Evolutionary conservation across 2,113 vertebrate species (phyloP).

Genomic region (Chloropsis cyanopogon): DNA sequence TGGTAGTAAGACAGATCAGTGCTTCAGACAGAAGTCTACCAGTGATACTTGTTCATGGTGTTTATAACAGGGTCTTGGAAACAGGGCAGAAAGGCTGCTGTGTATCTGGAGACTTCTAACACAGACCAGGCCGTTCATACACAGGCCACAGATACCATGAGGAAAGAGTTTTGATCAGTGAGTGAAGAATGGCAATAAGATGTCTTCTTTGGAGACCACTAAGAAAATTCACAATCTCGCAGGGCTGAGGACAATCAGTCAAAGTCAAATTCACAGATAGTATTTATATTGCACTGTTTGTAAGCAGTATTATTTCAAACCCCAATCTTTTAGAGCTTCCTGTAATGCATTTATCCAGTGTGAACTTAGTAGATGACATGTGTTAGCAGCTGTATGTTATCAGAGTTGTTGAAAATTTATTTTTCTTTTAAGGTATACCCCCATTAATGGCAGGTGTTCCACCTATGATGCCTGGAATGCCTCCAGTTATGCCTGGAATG

Average conservation of each 20-base stretch:
- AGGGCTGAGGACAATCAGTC: neutral
- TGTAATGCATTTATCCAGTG: neutral
- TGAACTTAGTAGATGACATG: neutral
- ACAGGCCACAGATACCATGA: neutral
- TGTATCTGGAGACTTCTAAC: neutral
- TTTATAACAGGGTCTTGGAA: neutral
- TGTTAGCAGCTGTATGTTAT: neutral
- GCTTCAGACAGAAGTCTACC: neutral
- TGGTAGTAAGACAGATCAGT: neutral
- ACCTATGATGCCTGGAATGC: conserved; percentile 90
- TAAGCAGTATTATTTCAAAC: neutral
- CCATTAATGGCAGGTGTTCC: conserved; percentile 93
- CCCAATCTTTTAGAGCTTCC: rapidly evolving
- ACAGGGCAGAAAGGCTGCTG: neutral
- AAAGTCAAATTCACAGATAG: neutral
- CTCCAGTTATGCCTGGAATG: conserved; percentile 88
- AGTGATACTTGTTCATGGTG: rapidly evolving
- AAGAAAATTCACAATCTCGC: neutral
- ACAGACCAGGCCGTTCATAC: neutral
- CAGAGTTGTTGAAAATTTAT: neutral
- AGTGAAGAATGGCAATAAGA: neutral
- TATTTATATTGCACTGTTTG: neutral
- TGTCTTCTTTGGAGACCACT: neutral
- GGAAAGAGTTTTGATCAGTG: neutral
- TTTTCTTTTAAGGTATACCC: conserved; percentile 84